Conservation (phyloP, 2,797 vertebrate species). For the Myripristis murdjan region DNA sequence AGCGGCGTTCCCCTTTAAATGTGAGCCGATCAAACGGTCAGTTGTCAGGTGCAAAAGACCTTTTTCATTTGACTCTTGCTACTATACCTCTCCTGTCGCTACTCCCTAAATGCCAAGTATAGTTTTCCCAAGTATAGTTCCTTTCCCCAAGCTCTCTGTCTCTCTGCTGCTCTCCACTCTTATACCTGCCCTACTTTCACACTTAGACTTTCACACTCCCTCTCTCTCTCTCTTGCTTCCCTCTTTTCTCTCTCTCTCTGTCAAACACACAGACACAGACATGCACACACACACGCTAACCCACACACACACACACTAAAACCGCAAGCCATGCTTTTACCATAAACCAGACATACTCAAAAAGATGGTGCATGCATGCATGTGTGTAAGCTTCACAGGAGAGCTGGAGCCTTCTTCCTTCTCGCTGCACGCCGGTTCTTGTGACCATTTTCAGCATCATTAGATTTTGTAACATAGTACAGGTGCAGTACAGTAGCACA, state of each 20-base stretch:
- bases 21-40: constrained; percentile 13
- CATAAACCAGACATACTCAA: constrained; percentile 33
- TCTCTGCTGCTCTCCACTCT: constrained; percentile 67
- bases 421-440: constrained; percentile 3
- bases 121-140: constrained; percentile 73
- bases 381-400: constrained; percentile 17
- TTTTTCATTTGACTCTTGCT: constrained; percentile 12
- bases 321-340: constrained; percentile 31
- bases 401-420: not conserved
- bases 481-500: too few species aligned
- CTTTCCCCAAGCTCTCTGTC: constrained; percentile 61
- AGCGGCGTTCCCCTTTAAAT: not conserved
- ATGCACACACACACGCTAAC: too few species aligned
- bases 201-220: constrained; percentile 66
- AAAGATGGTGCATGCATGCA: constrained; percentile 23
- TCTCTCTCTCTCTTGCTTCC: constrained; percentile 20
- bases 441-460: constrained; percentile 5
- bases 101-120: constrained; percentile 62
- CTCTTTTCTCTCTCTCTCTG: too few species aligned
- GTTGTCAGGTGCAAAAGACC: constrained; percentile 16
- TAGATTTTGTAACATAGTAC: constrained; percentile 15
- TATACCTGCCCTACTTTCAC: constrained; percentile 82
- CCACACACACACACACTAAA: constrained; percentile 18
- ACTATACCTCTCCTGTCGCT: constrained; percentile 29
- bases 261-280: too few species aligned